Evolutionary conservation across 2,888 invertebrate genomes (phyloP).

Genomic region (Noctua janthina): DNA sequence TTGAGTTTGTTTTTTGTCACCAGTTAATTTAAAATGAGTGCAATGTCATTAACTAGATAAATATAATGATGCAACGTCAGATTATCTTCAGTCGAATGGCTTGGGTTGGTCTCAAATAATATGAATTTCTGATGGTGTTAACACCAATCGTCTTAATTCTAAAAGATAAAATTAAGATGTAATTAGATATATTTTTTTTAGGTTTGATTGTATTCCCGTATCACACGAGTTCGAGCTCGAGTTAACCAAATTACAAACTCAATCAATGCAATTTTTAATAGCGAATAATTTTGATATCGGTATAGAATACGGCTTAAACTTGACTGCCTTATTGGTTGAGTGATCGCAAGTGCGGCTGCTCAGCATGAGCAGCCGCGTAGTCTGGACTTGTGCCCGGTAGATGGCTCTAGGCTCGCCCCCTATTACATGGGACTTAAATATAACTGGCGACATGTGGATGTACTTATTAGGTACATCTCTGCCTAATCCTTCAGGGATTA

Average conservation of each 20-base stretch:
- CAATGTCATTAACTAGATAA: not conserved
- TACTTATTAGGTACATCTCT: not conserved
- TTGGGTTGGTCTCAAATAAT: not conserved
- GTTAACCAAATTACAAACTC: too few relatives aligned
- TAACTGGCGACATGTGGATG: not conserved
- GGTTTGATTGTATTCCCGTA: too few relatives aligned
- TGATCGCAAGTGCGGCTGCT: too few relatives aligned
- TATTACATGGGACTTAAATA: not conserved
- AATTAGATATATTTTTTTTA: too few relatives aligned
- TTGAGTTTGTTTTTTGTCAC: slow-evolving; percentile 25
- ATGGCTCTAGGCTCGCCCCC: not conserved
- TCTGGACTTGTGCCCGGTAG: too few relatives aligned
- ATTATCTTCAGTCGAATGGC: not conserved
- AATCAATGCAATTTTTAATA: too few relatives aligned
- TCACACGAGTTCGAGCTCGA: too few relatives aligned
- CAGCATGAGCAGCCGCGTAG: too few relatives aligned
- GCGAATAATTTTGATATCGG: too few relatives aligned
- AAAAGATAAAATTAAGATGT: not conserved
- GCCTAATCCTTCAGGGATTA: not conserved
- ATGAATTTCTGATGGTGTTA: not conserved
- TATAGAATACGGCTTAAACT: too few relatives aligned
- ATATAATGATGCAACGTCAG: slow-evolving; percentile 3
- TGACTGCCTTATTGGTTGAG: too few relatives aligned
- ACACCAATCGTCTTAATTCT: not conserved
- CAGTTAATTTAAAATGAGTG: not conserved